These are phyloP conservation scores for Bombus terrestris DNA, from an alignment of 1,140 invertebrate species.

Conservation along the genomic window DNA sequence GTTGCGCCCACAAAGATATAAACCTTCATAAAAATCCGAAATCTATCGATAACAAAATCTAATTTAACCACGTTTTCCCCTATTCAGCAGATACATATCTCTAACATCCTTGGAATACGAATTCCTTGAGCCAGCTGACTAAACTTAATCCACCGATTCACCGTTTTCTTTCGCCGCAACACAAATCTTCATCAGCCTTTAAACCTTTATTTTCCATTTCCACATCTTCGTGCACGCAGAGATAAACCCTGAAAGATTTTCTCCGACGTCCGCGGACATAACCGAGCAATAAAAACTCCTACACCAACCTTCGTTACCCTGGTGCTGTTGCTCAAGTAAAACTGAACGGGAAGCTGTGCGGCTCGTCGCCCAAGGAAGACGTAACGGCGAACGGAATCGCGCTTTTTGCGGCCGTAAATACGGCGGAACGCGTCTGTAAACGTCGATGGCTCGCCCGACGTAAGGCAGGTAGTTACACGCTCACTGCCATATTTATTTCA, in stretches of 20 bases:
- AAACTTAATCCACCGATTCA: constrained; percentile 1
- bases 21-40: too few relatives aligned
- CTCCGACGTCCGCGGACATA: not conserved
- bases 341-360: not conserved
- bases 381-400: not conserved
- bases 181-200: too few relatives aligned
- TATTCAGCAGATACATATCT: not conserved
- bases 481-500: constrained; percentile 15
- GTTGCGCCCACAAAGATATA: too few relatives aligned
- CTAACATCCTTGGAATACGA: not conserved
- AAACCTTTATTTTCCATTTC: not conserved
- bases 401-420: constrained; percentile 40
- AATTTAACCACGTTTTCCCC: too few relatives aligned
- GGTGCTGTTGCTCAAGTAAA: not conserved
- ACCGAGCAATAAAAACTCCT: not conserved
- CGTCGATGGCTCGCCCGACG: not conserved
- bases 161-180: not conserved
- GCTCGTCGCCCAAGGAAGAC: not conserved
- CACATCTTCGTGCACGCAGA: not conserved
- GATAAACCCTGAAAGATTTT: not conserved
- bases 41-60: too few relatives aligned
- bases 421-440: constrained; percentile 7
- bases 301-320: not conserved
- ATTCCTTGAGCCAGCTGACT: not conserved
- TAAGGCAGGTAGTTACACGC: constrained; percentile 38